phyloP scores from a whole-genome alignment of 2,797 vertebrate genomes.

The Toxotes lorentzi region DNA sequence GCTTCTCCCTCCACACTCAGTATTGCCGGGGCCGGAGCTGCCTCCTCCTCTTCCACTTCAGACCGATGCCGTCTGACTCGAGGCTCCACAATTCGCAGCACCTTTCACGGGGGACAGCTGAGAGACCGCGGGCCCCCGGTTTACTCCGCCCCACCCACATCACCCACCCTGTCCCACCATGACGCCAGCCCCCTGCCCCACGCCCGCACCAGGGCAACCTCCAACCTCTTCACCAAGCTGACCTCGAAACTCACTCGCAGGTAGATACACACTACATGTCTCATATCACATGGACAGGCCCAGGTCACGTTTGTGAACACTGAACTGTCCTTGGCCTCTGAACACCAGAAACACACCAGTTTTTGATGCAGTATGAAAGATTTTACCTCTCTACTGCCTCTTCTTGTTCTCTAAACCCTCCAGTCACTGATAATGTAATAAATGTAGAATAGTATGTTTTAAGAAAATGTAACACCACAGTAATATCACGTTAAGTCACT shows the following conservation, averaged over 20 bases:
- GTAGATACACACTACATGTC: slow-evolving; percentile 75
- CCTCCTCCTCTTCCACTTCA: slow-evolving; percentile 85
- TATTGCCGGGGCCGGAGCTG: slow-evolving; percentile 87
- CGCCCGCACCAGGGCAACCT: slow-evolving; percentile 90
- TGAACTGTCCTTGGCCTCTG: neutral
- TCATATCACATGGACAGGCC: neutral
- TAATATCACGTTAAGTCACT: neutral
- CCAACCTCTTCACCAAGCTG: slow-evolving; percentile 97
- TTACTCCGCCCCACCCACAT: slow-evolving; percentile 91
- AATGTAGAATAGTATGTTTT: too few relatives aligned
- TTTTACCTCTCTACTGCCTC: neutral
- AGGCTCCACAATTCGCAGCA: slow-evolving; percentile 93
- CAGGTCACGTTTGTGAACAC: neutral
- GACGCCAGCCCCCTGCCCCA: slow-evolving; percentile 88
- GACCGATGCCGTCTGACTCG: slow-evolving; percentile 92
- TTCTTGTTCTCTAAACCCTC: neutral
- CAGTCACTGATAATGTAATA: too few relatives aligned
- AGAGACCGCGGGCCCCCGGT: slow-evolving; percentile 89
- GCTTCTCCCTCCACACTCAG: slow-evolving; percentile 94
- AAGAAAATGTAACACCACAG: too few relatives aligned
- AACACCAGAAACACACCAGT: neutral
- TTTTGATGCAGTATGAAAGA: neutral
- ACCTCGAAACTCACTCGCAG: slow-evolving; percentile 97
- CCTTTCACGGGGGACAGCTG: slow-evolving; percentile 94
- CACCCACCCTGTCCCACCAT: slow-evolving; percentile 91